phyloP scores from a whole-genome alignment of 1,140 invertebrate species.

The Euwallacea similis region DNA sequence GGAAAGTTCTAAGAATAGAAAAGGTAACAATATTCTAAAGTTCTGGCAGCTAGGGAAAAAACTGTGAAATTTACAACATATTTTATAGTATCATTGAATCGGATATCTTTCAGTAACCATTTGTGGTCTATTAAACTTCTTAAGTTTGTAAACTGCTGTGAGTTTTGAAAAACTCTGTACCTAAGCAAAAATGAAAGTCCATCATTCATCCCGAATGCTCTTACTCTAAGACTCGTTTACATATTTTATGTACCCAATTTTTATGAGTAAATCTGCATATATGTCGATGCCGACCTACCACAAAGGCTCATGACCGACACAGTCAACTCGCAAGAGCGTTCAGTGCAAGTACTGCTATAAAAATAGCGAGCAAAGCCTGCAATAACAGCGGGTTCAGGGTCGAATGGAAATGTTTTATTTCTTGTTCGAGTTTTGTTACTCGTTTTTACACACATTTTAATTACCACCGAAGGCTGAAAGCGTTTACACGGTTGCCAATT shows the following conservation, averaged over 20 bases:
- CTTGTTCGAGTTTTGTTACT: slow-evolving; percentile 1
- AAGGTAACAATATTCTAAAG: no score
- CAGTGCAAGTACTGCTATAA: slow-evolving; percentile 20
- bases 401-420: slow-evolving; percentile 12
- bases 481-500: no score
- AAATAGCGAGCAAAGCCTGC: slow-evolving; percentile 23
- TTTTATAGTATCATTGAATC: neutral
- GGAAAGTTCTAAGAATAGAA: no score
- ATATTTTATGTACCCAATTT: neutral
- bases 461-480: no score
- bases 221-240: neutral
- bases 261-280: neutral
- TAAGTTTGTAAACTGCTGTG: no score
- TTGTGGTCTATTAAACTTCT: neutral
- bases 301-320: slow-evolving; percentile 32
- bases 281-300: slow-evolving; percentile 24
- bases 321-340: slow-evolving; percentile 28
- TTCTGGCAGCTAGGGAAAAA: no score
- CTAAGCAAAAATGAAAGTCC: no score
- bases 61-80: no score
- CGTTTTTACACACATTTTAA: neutral
- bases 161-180: neutral
- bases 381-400: slow-evolving; percentile 24
- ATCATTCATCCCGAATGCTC: no score
- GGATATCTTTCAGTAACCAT: neutral